phyloP scores from a whole-genome alignment of 1,140 invertebrate species.

The Eriosoma lanigerum region DNA sequence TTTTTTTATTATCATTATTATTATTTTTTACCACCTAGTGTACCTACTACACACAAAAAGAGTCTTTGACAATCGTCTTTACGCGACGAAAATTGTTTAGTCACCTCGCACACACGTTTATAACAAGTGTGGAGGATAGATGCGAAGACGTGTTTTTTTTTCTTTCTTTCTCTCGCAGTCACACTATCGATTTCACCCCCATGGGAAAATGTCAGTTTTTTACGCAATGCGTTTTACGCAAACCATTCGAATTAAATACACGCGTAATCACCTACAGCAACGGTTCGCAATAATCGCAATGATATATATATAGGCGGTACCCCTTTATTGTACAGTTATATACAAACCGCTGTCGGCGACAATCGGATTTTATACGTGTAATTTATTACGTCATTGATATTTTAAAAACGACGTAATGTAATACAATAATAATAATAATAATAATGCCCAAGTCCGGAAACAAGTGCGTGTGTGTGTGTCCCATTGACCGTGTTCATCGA shows the following conservation, averaged over 20 bases:
- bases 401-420: neutral
- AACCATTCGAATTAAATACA: too few species aligned
- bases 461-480: slow-evolving; percentile 7
- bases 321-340: neutral
- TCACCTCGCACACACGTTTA: too few species aligned
- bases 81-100: too few species aligned
- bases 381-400: slow-evolving; percentile 26
- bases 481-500: slow-evolving; percentile 45
- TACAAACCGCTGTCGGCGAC: neutral
- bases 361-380: neutral
- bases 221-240: too few species aligned
- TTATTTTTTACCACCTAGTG: too few species aligned
- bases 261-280: neutral
- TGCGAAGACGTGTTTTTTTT: too few species aligned
- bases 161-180: neutral
- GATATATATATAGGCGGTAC: slow-evolving; percentile 13
- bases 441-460: slow-evolving; percentile 26
- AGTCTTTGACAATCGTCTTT: too few species aligned
- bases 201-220: slow-evolving; percentile 3
- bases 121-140: too few species aligned
- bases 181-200: neutral
- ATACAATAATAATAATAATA: slow-evolving; percentile 11
- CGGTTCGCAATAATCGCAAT: neutral
- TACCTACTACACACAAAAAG: too few species aligned
- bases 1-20: too few species aligned